Conservation (phyloP, 2,113 vertebrate genomes). For the Pagrus major region DNA sequence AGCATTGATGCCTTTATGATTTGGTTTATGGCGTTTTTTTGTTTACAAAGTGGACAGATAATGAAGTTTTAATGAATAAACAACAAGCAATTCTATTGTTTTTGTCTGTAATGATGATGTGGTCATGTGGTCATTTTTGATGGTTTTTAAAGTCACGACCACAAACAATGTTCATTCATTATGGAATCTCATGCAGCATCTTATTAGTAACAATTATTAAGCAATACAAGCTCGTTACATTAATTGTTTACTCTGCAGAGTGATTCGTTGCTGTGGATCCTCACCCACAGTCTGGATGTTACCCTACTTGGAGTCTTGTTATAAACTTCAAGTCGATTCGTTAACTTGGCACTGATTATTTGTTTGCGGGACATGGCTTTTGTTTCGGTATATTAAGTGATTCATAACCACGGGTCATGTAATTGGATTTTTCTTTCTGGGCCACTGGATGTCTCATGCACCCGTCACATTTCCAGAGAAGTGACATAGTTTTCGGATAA, state of each 20-base stretch:
- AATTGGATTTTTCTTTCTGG: constrained; percentile 20
- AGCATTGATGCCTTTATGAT: constrained; percentile 21
- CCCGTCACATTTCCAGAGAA: constrained; percentile 50
- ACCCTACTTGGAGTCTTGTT: constrained; percentile 3
- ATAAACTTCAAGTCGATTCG: background rate
- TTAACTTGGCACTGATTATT: constrained; percentile 30
- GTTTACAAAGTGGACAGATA: constrained; percentile 1
- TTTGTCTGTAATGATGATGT: constrained; percentile 9
- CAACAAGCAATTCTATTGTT: constrained; percentile 23
- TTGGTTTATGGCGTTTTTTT: background rate
- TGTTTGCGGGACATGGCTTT: constrained; percentile 19
- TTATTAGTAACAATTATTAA: constrained; percentile 10
- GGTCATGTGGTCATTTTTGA: constrained; percentile 7
- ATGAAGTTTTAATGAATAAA: constrained; percentile 6
- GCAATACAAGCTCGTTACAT: constrained; percentile 8
- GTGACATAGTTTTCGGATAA: constrained; percentile 48
- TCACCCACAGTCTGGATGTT: constrained; percentile 8
- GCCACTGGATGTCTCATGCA: background rate
- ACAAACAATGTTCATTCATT: constrained; percentile 6
- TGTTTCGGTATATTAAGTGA: constrained; percentile 27
- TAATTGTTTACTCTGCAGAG: background rate
- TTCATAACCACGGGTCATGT: constrained; percentile 11
- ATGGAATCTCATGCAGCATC: background rate
- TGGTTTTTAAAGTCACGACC: constrained; percentile 17
- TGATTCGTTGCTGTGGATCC: background rate